phyloP scores from a whole-genome alignment of 2,797 vertebrate species.

The Lacerta bilineata region DNA sequence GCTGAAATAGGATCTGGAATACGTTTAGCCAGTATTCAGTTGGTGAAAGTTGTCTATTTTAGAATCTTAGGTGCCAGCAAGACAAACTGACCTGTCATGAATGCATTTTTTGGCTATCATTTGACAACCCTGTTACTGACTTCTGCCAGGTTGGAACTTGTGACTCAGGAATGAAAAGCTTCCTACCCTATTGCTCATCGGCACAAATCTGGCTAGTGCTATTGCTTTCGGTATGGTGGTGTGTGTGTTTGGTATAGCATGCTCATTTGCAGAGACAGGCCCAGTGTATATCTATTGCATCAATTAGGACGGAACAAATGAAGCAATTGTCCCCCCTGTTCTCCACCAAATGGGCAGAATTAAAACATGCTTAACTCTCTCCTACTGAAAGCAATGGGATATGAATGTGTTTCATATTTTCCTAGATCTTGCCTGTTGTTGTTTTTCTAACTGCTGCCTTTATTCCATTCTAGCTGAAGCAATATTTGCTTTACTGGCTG shows the following conservation, averaged over 20 bases:
- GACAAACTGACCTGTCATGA: neutral
- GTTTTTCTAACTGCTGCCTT: no score
- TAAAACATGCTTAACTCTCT: no score
- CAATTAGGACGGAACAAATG: constrained; percentile 26
- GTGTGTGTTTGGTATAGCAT: constrained; percentile 28
- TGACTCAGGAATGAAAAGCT: constrained; percentile 19
- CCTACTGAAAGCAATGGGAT: neutral
- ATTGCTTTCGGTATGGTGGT: constrained; percentile 32
- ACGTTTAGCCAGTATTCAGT: constrained; percentile 13
- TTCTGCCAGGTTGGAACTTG: constrained; percentile 42
- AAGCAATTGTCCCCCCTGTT: neutral
- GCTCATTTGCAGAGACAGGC: constrained; percentile 33
- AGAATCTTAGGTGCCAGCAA: constrained; percentile 38
- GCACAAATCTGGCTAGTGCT: neutral
- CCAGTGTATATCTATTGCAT: constrained; percentile 26
- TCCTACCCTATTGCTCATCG: constrained; percentile 37
- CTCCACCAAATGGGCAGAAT: neutral
- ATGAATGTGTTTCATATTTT: neutral
- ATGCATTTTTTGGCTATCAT: constrained; percentile 33
- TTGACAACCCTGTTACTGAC: constrained; percentile 17
- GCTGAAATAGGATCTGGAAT: constrained; percentile 27
- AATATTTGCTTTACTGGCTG: neutral
- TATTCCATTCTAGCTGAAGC: no score
- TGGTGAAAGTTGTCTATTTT: neutral
- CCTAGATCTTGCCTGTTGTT: no score